These are phyloP conservation scores for Scaptomyza polygonia DNA, from an alignment of 2,888 invertebrate species.

Conservation along the genomic window DNA sequence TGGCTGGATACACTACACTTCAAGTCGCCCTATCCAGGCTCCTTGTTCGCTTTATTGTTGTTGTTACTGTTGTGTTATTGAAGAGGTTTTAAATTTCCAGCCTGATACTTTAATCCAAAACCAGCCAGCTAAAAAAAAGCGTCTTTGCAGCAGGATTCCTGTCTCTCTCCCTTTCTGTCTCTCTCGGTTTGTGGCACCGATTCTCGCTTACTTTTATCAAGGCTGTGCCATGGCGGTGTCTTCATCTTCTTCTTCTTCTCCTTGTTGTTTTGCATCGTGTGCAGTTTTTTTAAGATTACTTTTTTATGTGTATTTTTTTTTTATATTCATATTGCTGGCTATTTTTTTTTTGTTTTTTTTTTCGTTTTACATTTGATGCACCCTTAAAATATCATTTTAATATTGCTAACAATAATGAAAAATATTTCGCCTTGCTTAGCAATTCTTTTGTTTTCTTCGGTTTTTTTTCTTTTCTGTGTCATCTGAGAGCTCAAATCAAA, in stretches of 20 bases:
- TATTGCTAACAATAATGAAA: constrained; percentile 37
- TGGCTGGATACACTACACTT: not conserved
- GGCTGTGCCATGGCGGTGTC: constrained; percentile 24
- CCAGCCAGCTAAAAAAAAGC: constrained; percentile 38
- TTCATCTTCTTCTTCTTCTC: constrained; percentile 4
- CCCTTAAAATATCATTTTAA: constrained; percentile 31
- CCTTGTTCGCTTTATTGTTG: constrained; percentile 3
- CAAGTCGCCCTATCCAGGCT: constrained; percentile 1
- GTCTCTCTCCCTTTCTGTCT: not conserved
- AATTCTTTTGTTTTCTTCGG: not conserved
- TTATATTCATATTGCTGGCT: not conserved
- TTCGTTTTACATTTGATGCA: constrained; percentile 25
- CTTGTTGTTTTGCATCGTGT: constrained; percentile 42
- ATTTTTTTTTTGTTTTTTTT: not conserved
- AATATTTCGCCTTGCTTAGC: constrained; percentile 17
- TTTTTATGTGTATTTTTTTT: not conserved
- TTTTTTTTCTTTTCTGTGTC: constrained; percentile 5
- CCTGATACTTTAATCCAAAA: constrained; percentile 66
- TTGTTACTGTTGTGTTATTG: constrained; percentile 29
- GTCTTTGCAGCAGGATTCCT: constrained; percentile 22
- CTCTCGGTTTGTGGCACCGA: constrained; percentile 17
- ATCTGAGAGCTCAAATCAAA: constrained; percentile 17
- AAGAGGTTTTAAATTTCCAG: constrained; percentile 67
- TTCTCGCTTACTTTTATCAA: constrained; percentile 50
- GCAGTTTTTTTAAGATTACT: constrained; percentile 46